Evolutionary conservation across 2,888 invertebrate genomes (phyloP).

Genomic region (Poecilobothrus nobilitatus): DNA sequence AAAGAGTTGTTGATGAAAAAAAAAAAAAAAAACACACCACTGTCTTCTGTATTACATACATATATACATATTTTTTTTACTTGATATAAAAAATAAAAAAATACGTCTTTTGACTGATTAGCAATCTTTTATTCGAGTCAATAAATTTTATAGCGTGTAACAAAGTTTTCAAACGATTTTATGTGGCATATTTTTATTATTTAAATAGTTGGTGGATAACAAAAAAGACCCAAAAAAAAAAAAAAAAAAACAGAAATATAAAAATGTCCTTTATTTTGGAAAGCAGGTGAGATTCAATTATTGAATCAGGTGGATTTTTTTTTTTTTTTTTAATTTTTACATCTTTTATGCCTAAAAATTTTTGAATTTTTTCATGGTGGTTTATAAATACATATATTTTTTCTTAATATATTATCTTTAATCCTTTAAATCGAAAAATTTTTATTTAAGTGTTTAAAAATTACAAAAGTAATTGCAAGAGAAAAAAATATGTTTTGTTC

Average conservation of each 20-base stretch:
- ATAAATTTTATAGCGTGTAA: constrained; percentile 1
- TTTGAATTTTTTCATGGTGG: not conserved
- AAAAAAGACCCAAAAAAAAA: no score
- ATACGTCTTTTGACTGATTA: constrained; percentile 2
- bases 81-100: not conserved
- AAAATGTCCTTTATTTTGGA: not conserved
- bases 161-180: not conserved
- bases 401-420: not conserved
- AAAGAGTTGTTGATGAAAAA: not conserved
- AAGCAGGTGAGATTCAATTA: not conserved
- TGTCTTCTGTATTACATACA: no score
- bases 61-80: no score
- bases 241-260: not conserved
- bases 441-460: not conserved
- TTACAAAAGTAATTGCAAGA: no score
- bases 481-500: no score
- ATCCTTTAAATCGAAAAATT: constrained; percentile 4
- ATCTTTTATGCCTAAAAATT: not conserved
- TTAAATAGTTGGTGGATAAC: not conserved
- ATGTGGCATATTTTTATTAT: not conserved
- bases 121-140: not conserved
- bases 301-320: not conserved
- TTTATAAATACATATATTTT: not conserved
- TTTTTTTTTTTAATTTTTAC: not conserved
- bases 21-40: no score